These are phyloP conservation scores for Apteryx owenii DNA, from an alignment of 2,113 vertebrate species.

Conservation along the genomic window DNA sequence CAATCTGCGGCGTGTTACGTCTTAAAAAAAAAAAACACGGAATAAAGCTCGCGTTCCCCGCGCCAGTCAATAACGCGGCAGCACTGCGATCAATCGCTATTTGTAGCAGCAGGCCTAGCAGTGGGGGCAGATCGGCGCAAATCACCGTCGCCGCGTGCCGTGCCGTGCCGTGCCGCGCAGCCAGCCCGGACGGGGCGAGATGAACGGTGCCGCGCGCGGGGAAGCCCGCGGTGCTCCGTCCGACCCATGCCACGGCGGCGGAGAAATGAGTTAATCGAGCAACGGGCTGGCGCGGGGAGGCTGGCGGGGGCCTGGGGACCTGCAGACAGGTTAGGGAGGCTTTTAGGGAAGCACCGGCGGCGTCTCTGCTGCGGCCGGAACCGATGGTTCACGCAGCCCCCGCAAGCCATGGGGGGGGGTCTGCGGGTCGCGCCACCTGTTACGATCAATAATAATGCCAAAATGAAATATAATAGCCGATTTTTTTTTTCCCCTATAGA, in stretches of 20 bases:
- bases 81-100: conserved; percentile 97
- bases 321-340: conserved; percentile 52
- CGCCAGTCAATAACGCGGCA: conserved; percentile 90
- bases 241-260: too few relatives aligned
- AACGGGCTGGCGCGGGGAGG: conserved; percentile 46
- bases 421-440: conserved; percentile 20
- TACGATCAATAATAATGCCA: conserved; percentile 46
- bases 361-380: conserved; percentile 4
- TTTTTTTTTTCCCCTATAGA: background rate
- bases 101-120: conserved; percentile 91
- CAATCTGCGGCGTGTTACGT: conserved; percentile 76
- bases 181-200: conserved; percentile 80
- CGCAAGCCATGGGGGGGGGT: background rate
- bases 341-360: background rate
- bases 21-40: conserved; percentile 67
- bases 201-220: conserved; percentile 69
- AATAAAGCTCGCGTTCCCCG: conserved; percentile 79
- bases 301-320: conserved; percentile 65
- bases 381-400: background rate
- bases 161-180: conserved; percentile 77
- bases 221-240: too few relatives aligned
- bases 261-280: conserved; percentile 4
- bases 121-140: conserved; percentile 92
- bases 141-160: conserved; percentile 86
- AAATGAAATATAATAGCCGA: conserved; percentile 14